Evolutionary conservation across 35 echinoderm and acorn worm genomes (phyloP).

Genomic region (Apostichopus parvimensis): DNA sequence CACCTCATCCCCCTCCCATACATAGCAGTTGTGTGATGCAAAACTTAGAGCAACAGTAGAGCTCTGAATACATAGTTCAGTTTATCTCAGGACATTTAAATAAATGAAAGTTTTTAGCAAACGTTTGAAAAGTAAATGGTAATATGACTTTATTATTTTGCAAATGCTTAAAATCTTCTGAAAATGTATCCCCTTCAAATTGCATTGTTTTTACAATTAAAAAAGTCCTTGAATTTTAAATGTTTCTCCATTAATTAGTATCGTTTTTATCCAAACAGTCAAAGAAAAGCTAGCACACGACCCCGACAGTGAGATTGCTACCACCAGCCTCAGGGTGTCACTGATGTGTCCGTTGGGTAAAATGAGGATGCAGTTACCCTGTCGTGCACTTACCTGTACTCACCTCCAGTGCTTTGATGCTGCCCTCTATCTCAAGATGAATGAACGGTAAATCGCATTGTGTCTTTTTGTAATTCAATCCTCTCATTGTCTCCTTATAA

Average conservation of each 20-base stretch:
- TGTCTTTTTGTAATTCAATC: too few species aligned
- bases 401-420: constrained; percentile 99
- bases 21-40: neutral
- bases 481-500: too few species aligned
- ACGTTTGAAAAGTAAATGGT: too few species aligned
- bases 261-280: constrained; percentile 42
- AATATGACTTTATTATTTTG: too few species aligned
- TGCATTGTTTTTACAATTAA: neutral
- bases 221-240: neutral
- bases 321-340: constrained; percentile 88
- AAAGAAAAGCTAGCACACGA: constrained; percentile 96
- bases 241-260: neutral
- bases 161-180: too few species aligned
- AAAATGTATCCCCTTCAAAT: too few species aligned
- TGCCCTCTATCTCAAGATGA: constrained; percentile 89
- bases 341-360: constrained; percentile 95
- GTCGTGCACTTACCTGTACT: constrained; percentile 81
- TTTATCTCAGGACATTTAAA: too few species aligned
- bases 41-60: too few species aligned
- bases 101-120: too few species aligned
- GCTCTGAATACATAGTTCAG: too few species aligned
- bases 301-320: constrained; percentile 97
- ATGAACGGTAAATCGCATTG: constrained; percentile 72
- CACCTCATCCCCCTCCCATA: too few species aligned
- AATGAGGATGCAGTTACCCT: constrained; percentile 86